phyloP scores from a whole-genome alignment of 2,888 invertebrate species.

The Rhamphomyia laevipes region DNA sequence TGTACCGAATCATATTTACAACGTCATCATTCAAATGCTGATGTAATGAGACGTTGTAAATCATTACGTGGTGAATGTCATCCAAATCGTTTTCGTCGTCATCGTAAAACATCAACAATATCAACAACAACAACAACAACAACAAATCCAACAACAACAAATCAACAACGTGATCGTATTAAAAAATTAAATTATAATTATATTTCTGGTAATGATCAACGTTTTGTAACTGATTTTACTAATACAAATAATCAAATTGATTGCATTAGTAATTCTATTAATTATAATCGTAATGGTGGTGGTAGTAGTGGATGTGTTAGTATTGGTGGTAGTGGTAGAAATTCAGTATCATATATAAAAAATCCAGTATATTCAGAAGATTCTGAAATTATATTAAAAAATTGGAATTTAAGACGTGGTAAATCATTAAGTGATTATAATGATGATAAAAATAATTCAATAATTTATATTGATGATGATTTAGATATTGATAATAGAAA shows the following conservation, averaged over 20 bases:
- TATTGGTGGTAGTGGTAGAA: background rate
- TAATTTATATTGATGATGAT: background rate
- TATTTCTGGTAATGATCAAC: background rate
- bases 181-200: background rate
- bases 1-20: too few relatives aligned
- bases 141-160: background rate
- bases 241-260: background rate
- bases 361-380: background rate
- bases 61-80: slow-evolving; percentile 19
- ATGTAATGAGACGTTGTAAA: slow-evolving; percentile 15
- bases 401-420: slow-evolving; percentile 2
- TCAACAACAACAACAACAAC: background rate
- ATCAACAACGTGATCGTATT: background rate
- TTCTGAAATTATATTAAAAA: background rate
- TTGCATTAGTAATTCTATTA: too few relatives aligned
- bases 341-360: background rate
- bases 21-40: background rate
- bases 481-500: background rate
- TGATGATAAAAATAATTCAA: background rate
- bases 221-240: background rate
- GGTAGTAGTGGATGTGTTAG: too few relatives aligned
- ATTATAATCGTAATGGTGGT: too few relatives aligned
- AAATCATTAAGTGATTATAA: slow-evolving; percentile 4
- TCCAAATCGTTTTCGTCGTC: slow-evolving; percentile 16
- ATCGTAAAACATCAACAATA: slow-evolving; percentile 14